These are phyloP conservation scores for Echinometra lucunter DNA, from an alignment of 53 echinoderm and acorn worm genomes.

Conservation along the genomic window DNA sequence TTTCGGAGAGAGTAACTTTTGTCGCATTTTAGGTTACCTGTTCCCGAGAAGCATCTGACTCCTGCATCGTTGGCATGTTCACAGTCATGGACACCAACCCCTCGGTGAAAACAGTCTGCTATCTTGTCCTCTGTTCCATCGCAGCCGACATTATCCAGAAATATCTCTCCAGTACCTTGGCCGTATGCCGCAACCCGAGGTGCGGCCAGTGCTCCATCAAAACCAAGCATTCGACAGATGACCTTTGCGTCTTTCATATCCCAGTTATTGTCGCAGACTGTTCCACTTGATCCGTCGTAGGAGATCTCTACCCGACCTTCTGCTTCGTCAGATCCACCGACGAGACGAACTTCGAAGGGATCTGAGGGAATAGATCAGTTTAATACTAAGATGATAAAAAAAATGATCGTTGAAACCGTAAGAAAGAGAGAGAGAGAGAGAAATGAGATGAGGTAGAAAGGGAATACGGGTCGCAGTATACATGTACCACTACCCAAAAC, in stretches of 20 bases:
- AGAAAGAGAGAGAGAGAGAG: neutral
- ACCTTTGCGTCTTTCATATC: slow-evolving; percentile 66
- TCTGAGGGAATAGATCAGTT: neutral
- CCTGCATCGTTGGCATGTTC: slow-evolving; percentile 72
- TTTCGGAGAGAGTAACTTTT: neutral
- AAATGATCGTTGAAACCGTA: no score
- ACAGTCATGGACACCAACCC: slow-evolving; percentile 64
- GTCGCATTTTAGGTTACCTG: neutral
- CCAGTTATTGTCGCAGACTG: slow-evolving; percentile 72
- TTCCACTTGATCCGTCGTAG: slow-evolving; percentile 61
- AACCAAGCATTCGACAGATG: slow-evolving; percentile 69
- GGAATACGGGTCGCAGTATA: neutral
- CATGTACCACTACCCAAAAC: no score
- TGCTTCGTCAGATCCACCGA: slow-evolving; percentile 44
- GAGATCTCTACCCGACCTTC: slow-evolving; percentile 75
- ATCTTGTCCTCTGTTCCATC: slow-evolving; percentile 58
- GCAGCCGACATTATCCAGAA: slow-evolving; percentile 71
- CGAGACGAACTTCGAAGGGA: slow-evolving; percentile 59
- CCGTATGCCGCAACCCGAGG: slow-evolving; percentile 44
- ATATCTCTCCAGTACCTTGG: slow-evolving; percentile 66
- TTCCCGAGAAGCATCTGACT: slow-evolving; percentile 59
- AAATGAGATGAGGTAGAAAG: neutral
- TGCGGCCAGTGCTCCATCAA: slow-evolving; percentile 38
- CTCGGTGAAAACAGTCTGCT: slow-evolving; percentile 59
- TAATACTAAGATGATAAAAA: no score